Conservation (phyloP, 2,888 invertebrate species). For the Bombylius major region DNA sequence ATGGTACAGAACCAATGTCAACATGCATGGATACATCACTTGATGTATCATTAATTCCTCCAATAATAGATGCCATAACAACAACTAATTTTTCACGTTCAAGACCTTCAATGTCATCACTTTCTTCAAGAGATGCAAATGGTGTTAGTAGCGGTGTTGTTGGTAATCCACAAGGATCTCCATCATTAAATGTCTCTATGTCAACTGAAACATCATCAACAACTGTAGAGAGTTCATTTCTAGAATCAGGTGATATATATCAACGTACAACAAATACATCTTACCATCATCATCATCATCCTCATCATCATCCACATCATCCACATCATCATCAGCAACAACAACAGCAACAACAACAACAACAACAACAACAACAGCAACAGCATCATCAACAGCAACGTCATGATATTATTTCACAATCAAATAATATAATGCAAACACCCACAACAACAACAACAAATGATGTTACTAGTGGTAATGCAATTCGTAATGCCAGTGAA, state of each 20-base stretch:
- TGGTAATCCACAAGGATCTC: background rate
- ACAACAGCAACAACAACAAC: background rate
- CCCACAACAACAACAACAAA: slow-evolving; percentile 11
- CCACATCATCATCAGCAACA: slow-evolving; percentile 16
- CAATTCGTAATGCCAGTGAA: slow-evolving; percentile 29
- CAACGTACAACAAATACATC: slow-evolving; percentile 10
- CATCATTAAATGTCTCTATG: background rate
- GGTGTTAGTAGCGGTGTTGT: background rate
- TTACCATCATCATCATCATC: slow-evolving; percentile 6
- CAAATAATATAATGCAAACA: slow-evolving; percentile 6
- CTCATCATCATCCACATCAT: slow-evolving; percentile 14
- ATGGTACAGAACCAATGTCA: slow-evolving; percentile 17
- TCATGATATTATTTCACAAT: slow-evolving; percentile 18
- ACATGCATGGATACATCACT: slow-evolving; percentile 23
- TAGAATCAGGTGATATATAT: slow-evolving; percentile 10
- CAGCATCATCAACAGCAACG: slow-evolving; percentile 11
- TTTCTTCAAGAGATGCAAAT: slow-evolving; percentile 12
- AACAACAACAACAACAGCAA: slow-evolving; percentile 6
- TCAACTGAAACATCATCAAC: background rate
- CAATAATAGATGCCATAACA: slow-evolving; percentile 20
- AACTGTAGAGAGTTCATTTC: slow-evolving; percentile 4
- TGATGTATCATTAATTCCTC: slow-evolving; percentile 24
- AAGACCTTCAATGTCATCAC: slow-evolving; percentile 1
- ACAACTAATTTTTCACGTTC: slow-evolving; percentile 10
- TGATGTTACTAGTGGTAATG: slow-evolving; percentile 7